phyloP scores from a whole-genome alignment of 2,113 vertebrate species.

The Harpagus bidentatus region DNA sequence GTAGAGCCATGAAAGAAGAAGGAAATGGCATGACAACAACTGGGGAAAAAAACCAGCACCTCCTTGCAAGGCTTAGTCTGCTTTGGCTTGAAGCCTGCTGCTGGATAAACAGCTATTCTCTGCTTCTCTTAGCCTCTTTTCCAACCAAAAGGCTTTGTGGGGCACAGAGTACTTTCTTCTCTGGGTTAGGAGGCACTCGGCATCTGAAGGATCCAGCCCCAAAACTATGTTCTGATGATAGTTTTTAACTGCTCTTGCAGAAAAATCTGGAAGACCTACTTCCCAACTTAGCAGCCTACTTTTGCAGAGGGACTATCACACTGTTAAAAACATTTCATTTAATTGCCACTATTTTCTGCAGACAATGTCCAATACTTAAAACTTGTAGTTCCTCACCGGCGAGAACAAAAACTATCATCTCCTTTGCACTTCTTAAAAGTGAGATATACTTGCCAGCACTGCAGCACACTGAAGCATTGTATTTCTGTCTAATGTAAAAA shows the following conservation, averaged over 20 bases:
- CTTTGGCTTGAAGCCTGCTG: not conserved
- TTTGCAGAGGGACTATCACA: not conserved
- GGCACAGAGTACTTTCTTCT: not conserved
- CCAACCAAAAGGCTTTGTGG: not conserved
- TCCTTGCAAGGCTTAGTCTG: not conserved
- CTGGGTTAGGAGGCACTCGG: not conserved
- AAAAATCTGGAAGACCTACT: not conserved
- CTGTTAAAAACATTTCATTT: not conserved
- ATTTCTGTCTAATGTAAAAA: not conserved
- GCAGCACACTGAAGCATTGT: not conserved
- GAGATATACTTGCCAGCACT: not conserved
- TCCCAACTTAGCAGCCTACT: not conserved
- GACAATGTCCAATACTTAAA: not conserved
- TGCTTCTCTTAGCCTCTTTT: not conserved
- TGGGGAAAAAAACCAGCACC: not conserved
- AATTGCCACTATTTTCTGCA: not conserved
- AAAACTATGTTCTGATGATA: not conserved
- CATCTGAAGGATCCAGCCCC: not conserved
- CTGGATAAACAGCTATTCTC: not conserved
- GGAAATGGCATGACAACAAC: not conserved
- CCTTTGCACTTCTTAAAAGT: not conserved
- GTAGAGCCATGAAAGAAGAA: not conserved
- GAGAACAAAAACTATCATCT: not conserved
- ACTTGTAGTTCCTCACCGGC: not conserved
- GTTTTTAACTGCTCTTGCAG: not conserved